Base-by-base conservation (phyloP, 1,140 invertebrate genomes). In the Drosophila asahinai region DNA sequence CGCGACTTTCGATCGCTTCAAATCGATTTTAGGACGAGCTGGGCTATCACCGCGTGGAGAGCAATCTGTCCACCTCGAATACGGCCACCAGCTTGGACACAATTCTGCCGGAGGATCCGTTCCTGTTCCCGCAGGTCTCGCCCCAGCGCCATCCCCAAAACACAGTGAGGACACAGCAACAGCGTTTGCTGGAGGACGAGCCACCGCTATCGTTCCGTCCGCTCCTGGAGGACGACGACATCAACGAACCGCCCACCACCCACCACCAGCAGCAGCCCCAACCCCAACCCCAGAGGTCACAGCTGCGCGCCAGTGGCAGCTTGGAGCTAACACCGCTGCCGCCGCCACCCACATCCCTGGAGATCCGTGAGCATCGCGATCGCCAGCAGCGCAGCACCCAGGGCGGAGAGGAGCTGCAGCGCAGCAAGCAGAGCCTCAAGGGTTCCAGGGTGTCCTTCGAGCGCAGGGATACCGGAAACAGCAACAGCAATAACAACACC, bases 11-110 rank as follows among this genome's bases (percentile, higher is more conserved):
- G 45, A 42, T 77, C 36, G 61, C 40, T 40, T 33, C 62, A 25
- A 59, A 14, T 33, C 49, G 42, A 25, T 51, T 30, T 17, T n/a
- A 92, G 91, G 91, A 92, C 68, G 91, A 92, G 42, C 78, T 87
- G 55, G 92, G 91, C 47, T 93, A 93, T 73, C 80, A 84, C 38
- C 89, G 92, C 25, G 92, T 93, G 58, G 91, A 91, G 51, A 91
- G 82, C 64, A 91, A 86, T 43, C 51, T 93, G 25, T 93, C 92
- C 19, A 77, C 83, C 62, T 93, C 92, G 55, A 93, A 93, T 38
- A 93, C 92, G 52, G 91, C 87, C 49, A 93, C 92, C 27, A 93
- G 92, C 58, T 80, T 93, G 72, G 92, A 93, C 79, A 93, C 92
- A 77, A 92, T 93, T 59, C 47, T 93, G 14, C 90, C 90, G 7